phyloP scores from a whole-genome alignment of 1,140 invertebrate species.

The Mycetomoellerius zeteki region DNA sequence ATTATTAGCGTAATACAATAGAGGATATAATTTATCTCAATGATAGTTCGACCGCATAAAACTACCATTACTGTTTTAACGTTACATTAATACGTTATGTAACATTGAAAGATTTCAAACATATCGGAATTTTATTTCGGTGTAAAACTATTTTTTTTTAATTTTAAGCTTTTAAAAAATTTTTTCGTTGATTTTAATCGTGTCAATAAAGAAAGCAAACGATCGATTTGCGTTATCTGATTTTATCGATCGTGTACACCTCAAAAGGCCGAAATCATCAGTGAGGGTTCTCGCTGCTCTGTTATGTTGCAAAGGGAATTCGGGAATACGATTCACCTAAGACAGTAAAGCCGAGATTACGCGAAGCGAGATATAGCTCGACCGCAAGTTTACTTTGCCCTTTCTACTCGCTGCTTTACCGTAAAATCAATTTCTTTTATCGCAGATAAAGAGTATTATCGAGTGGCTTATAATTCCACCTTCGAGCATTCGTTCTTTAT shows the following conservation, averaged over 20 bases:
- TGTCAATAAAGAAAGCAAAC: background rate
- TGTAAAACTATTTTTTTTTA: background rate
- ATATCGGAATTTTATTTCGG: background rate
- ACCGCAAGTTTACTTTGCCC: conserved; percentile 58
- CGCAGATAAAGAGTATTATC: conserved; percentile 77
- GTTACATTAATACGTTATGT: background rate
- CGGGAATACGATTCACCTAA: conserved; percentile 63
- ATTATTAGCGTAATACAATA: conserved; percentile 40
- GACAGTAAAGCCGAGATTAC: conserved; percentile 77
- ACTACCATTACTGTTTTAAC: conserved; percentile 37
- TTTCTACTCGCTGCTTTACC: conserved; percentile 58
- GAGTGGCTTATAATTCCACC: conserved; percentile 20
- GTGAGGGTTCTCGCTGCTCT: background rate
- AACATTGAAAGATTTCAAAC: background rate
- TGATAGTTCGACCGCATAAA: conserved; percentile 27
- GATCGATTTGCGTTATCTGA: conserved; percentile 13
- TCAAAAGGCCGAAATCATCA: background rate
- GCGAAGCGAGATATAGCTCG: conserved; percentile 50
- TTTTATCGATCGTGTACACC: background rate
- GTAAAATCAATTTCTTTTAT: conserved; percentile 78
- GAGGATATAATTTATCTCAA: conserved; percentile 39
- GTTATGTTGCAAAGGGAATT: conserved; percentile 16
- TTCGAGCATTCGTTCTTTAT: conserved; percentile 27
- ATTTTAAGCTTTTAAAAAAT: background rate
- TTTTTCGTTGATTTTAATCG: background rate